Percentiles rank a stretch among this genome's conserved stretches.
Evolutionary conservation across 2,888 invertebrate genomes (phyloP).

Genomic region (Meganola albula): DNA sequence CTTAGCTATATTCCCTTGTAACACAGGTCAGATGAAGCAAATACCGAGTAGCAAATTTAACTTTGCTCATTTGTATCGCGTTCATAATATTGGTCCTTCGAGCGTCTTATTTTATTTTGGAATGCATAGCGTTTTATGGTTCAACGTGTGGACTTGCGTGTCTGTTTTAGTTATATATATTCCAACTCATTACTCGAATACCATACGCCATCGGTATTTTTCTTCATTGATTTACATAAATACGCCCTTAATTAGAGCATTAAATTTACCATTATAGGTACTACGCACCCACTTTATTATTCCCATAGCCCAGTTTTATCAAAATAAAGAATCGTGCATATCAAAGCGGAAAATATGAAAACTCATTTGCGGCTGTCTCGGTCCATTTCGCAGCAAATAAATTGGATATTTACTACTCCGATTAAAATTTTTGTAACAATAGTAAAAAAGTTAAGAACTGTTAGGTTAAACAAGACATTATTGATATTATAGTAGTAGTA

Average conservation of each 20-base stretch:
- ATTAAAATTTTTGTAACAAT: conserved; percentile 11
- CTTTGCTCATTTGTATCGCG: conserved; percentile 45
- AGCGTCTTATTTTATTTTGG: conserved; percentile 50
- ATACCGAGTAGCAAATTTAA: conserved; percentile 30
- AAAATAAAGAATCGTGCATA: neutral
- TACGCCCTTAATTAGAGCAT: conserved; percentile 36
- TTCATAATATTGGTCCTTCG: conserved; percentile 42
- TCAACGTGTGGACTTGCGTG: conserved; percentile 47
- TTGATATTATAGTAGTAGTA: too few species aligned
- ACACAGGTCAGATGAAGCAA: conserved; percentile 21
- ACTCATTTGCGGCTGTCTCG: conserved; percentile 13
- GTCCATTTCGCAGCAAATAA: conserved; percentile 17
- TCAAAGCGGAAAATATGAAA: conserved; percentile 17
- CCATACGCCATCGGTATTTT: conserved; percentile 37
- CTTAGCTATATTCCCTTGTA: conserved; percentile 23
- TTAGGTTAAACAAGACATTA: too few species aligned
- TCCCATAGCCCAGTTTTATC: neutral
- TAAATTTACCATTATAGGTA: conserved; percentile 30
- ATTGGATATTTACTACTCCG: conserved; percentile 8
- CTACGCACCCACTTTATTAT: too few species aligned
- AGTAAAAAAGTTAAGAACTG: conserved; percentile 11
- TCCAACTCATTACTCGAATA: conserved; percentile 37
- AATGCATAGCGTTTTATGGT: conserved; percentile 53
- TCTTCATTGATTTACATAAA: conserved; percentile 33
- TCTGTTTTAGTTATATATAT: conserved; percentile 38